Percentiles rank a stretch among this genome's conserved stretches.
phyloP scores from a whole-genome alignment of 2,113 vertebrate genomes.

The Thunnus maccoyii region DNA sequence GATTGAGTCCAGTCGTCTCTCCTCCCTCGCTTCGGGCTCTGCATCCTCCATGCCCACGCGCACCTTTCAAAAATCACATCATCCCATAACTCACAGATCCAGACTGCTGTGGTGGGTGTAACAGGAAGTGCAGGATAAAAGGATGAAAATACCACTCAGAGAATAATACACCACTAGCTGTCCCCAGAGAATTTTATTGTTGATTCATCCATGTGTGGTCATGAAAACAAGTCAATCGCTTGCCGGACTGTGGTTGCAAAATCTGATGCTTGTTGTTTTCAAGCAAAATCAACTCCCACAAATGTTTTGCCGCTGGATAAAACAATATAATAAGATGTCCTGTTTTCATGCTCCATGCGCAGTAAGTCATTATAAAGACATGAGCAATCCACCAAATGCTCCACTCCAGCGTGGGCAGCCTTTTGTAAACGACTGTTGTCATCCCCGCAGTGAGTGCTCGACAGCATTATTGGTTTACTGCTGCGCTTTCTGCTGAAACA shows the following conservation, averaged over 20 bases:
- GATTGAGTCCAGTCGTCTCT: conserved; percentile 56
- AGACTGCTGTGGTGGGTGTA: conserved; percentile 19
- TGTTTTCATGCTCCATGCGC: conserved; percentile 8
- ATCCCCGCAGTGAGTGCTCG: conserved; percentile 33
- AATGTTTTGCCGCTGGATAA: not conserved
- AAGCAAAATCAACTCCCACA: conserved; percentile 8
- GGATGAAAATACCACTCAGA: conserved; percentile 49
- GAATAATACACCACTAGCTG: conserved; percentile 14
- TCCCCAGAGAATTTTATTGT: conserved; percentile 17
- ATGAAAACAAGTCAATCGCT: not conserved
- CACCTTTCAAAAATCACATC: conserved; percentile 70
- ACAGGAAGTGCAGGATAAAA: conserved; percentile 55
- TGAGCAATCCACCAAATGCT: conserved; percentile 1
- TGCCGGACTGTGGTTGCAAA: not conserved
- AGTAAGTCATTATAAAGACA: conserved; percentile 2
- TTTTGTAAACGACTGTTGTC: not conserved
- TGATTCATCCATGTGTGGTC: not conserved
- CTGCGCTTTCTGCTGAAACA: conserved; percentile 38
- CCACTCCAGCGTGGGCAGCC: not conserved
- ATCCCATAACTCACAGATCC: conserved; percentile 41
- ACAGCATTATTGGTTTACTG: conserved; percentile 47
- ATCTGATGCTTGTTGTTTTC: not conserved
- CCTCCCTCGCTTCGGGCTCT: conserved; percentile 19
- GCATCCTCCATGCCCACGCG: conserved; percentile 27
- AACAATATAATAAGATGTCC: not conserved